Evolutionary conservation across 2,888 invertebrate genomes (phyloP).

Genomic region (Cylindroiulus punctatus): DNA sequence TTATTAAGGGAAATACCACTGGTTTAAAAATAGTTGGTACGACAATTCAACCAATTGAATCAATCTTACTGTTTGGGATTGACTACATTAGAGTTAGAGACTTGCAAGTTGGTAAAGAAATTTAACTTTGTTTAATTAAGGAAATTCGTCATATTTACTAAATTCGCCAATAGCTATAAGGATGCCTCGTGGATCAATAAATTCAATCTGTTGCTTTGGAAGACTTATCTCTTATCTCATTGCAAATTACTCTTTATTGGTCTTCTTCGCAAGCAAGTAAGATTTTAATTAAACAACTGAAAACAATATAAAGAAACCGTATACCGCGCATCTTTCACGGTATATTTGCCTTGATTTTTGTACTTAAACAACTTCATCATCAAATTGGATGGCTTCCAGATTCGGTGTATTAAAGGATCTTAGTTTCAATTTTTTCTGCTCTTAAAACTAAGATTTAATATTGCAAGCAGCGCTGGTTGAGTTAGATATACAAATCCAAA

Average conservation of each 20-base stretch:
- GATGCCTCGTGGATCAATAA: not conserved
- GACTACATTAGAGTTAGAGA: too few species aligned
- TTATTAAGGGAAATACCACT: too few species aligned
- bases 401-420: not conserved
- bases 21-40: too few species aligned
- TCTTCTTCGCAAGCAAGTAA: not conserved
- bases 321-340: not conserved
- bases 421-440: not conserved
- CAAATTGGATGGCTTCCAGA: not conserved
- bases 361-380: not conserved
- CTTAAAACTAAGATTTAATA: not conserved
- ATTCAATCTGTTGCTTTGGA: not conserved
- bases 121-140: not conserved
- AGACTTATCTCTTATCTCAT: not conserved
- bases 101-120: too few species aligned
- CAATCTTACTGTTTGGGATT: too few species aligned
- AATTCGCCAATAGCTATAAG: not conserved
- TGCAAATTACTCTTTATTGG: not conserved
- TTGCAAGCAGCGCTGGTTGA: not conserved
- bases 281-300: slow-evolving; percentile 11
- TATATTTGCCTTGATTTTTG: not conserved
- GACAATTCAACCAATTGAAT: too few species aligned
- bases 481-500: not conserved
- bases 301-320: not conserved
- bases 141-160: not conserved